Base-by-base conservation (phyloP, 2,888 invertebrate genomes). In the Drosophila stalkeri region DNA sequence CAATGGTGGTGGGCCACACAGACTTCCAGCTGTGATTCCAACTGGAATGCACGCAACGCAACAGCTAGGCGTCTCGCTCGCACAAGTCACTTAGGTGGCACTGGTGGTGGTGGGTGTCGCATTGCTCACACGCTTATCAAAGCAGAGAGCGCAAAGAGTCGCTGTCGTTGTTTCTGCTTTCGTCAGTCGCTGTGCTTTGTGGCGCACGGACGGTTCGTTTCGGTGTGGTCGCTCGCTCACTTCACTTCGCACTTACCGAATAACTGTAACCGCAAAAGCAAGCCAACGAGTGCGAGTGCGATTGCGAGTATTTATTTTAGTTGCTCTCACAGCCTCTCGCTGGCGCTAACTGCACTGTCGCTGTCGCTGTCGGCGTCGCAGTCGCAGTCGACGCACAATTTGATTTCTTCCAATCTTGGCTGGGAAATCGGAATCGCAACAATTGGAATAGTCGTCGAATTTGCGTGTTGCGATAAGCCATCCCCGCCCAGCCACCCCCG, bases 351-450 rank as follows among this genome's bases (percentile, higher is more conserved):
- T 56, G 54, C 54, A 8, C 55, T 55, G 55, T 64, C 80, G 61
- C 63, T 49, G 57, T 56, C 80, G 51, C 55, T 43, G 67, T 49
- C 72, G 67, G 68, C 47, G 57, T 51, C 41, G 41, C 31, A 8
- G 56, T 16, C 43, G 14, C 56, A 9, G 56, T 64, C 64, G 75
- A 68, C 77, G 79, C 69, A 67, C 77, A 80, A 84, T 79, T 84
- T 90, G 90, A 91, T 91, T 91, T 87, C 81, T 88, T 84, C 80
- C 89, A 90, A 90, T 90, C 91, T 90, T 82, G 74, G 72, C 77
- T 80, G 87, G 75, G 82, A 90, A 91, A 91, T 80, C 83, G 75
- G 52, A 80, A 69, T 91, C 89, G 89, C 86, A 85, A 83, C 86
- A 90, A 90, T 91, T 91, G 90, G 90, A 90, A 90, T 81, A 80